phyloP scores from a whole-genome alignment of 2,113 vertebrate species.

The Platanista minor region DNA sequence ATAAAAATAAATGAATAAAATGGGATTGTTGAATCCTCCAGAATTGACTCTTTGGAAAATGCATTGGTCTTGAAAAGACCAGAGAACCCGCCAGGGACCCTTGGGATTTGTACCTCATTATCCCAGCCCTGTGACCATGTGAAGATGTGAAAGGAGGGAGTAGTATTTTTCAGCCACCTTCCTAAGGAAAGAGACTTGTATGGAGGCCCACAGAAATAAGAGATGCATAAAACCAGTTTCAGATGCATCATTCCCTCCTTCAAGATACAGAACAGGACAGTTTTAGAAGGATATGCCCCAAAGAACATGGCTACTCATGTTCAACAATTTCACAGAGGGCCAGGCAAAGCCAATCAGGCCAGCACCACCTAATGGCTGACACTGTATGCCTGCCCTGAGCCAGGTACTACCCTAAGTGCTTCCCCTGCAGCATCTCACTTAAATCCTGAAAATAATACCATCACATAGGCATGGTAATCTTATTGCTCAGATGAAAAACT shows the following conservation, averaged over 20 bases:
- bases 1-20: neutral
- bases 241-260: neutral
- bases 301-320: neutral
- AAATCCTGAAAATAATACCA: neutral
- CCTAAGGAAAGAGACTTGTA: neutral
- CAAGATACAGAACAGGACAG: rapidly evolving
- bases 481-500: neutral
- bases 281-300: neutral
- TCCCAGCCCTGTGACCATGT: neutral
- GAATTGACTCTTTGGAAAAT: neutral
- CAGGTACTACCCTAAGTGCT: neutral
- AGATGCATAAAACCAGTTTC: neutral
- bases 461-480: neutral
- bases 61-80: neutral
- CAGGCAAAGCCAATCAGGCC: neutral
- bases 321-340: neutral
- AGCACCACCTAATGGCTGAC: neutral
- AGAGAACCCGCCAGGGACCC: neutral
- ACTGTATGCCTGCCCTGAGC: neutral
- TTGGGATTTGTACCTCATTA: neutral
- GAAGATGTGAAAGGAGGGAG: neutral
- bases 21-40: neutral
- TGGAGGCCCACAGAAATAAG: neutral
- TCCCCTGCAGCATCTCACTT: neutral
- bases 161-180: neutral